These are phyloP conservation scores for Protomyctophum bolini DNA, from an alignment of 2,113 vertebrate genomes.

Conservation along the genomic window DNA sequence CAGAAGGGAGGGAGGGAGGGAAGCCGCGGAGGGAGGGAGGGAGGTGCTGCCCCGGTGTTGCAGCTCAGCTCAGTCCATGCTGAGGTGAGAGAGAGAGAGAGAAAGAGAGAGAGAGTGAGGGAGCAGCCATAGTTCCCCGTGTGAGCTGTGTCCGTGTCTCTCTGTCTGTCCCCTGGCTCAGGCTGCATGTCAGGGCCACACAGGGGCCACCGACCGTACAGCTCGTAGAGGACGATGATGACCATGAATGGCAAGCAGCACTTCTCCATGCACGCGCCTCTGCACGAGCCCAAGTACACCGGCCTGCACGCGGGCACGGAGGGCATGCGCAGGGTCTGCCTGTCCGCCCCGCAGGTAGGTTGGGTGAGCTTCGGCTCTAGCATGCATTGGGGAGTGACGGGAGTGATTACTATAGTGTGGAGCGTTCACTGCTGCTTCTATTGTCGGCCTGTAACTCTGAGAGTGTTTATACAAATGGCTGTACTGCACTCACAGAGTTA, in stretches of 20 bases:
- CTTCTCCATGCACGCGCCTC: constrained; percentile 89
- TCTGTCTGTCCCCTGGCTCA: constrained; percentile 66
- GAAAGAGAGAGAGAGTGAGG: constrained; percentile 34
- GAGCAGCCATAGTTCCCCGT: constrained; percentile 48
- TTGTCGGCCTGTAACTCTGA: constrained; percentile 36
- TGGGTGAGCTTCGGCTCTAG: constrained; percentile 71
- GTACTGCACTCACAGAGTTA: not conserved
- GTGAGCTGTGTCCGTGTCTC: constrained; percentile 31
- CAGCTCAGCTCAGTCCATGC: no score
- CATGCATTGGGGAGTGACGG: not conserved
- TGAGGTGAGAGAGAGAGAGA: constrained; percentile 44
- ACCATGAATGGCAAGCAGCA: constrained; percentile 95
- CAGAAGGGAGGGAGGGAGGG: constrained; percentile 27
- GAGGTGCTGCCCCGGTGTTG: constrained; percentile 1
- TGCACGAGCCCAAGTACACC: constrained; percentile 91
- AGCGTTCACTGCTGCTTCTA: no score
- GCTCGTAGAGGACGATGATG: constrained; percentile 85
- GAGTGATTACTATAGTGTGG: not conserved
- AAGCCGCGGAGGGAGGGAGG: constrained; percentile 54
- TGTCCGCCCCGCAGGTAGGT: constrained; percentile 95
- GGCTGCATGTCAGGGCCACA: constrained; percentile 82
- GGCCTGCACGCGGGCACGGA: constrained; percentile 88
- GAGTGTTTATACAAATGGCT: constrained; percentile 52
- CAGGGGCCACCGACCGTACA: constrained; percentile 68
- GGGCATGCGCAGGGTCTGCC: constrained; percentile 93